These are phyloP conservation scores for Pyrrhosoma nymphula DNA, from an alignment of 2,888 invertebrate species.

Conservation along the genomic window DNA sequence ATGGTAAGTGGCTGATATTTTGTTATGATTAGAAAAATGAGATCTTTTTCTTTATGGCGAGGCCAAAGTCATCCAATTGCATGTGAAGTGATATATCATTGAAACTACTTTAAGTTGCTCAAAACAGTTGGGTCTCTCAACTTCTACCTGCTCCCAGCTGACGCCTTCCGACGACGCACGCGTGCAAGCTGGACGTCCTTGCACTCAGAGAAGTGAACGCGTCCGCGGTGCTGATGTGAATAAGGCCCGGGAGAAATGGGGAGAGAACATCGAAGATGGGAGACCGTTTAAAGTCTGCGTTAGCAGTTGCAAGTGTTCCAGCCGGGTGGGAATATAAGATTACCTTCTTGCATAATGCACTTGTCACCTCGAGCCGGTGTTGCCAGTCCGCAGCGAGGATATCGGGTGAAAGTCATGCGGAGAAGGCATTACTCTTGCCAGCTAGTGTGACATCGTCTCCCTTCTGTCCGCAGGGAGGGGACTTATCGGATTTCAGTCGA, in stretches of 20 bases:
- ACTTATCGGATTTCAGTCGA: not conserved
- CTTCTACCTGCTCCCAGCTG: not conserved
- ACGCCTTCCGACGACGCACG: not conserved
- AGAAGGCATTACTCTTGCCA: not conserved
- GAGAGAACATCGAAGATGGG: not conserved
- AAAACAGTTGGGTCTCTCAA: too few species aligned
- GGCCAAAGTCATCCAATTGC: too few species aligned
- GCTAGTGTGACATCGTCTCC: too few species aligned
- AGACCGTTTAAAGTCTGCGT: not conserved
- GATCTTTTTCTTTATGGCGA: too few species aligned
- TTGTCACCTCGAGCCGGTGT: not conserved
- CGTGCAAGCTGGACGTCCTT: not conserved
- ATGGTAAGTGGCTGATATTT: too few species aligned
- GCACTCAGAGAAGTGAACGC: not conserved
- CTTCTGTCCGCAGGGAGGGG: too few species aligned
- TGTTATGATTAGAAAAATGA: too few species aligned
- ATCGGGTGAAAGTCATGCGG: not conserved
- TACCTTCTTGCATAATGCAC: conserved; percentile 18
- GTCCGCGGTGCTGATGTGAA: not conserved
- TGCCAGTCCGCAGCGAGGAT: not conserved
- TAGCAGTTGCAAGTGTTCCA: conserved; percentile 18
- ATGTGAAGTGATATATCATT: too few species aligned
- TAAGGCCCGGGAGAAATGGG: not conserved
- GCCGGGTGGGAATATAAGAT: not conserved
- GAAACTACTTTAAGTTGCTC: too few species aligned